Evolutionary conservation across 1,140 invertebrate species (phyloP).

Genomic region (Penaeus vannamei): DNA sequence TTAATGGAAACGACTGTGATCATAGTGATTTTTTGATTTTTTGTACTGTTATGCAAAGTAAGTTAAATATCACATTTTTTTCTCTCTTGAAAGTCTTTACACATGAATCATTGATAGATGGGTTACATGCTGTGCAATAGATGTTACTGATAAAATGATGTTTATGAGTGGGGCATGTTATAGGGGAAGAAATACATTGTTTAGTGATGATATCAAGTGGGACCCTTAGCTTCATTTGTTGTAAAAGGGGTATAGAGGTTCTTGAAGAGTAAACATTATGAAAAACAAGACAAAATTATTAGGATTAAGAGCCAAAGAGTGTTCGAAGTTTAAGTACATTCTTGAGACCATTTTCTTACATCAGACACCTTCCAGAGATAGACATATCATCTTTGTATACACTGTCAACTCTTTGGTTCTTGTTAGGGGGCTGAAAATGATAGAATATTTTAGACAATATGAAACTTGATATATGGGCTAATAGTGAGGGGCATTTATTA

Average conservation of each 20-base stretch:
- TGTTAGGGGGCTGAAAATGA: slow-evolving; percentile 31
- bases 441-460: not conserved
- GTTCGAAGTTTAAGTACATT: not conserved
- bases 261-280: slow-evolving; percentile 28
- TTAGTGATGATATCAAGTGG: slow-evolving; percentile 17
- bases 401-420: slow-evolving; percentile 62
- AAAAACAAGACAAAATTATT: slow-evolving; percentile 46
- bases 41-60: slow-evolving; percentile 66
- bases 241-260: slow-evolving; percentile 33
- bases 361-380: slow-evolving; percentile 44
- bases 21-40: slow-evolving; percentile 66
- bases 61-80: slow-evolving; percentile 56
- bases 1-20: slow-evolving; percentile 67
- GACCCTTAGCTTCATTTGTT: slow-evolving; percentile 46
- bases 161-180: slow-evolving; percentile 43
- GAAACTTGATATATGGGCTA: slow-evolving; percentile 31
- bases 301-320: slow-evolving; percentile 66
- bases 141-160: slow-evolving; percentile 46
- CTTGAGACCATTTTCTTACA: slow-evolving; percentile 12
- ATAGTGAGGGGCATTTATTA: slow-evolving; percentile 38
- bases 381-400: slow-evolving; percentile 64
- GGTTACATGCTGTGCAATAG: slow-evolving; percentile 64
- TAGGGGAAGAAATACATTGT: slow-evolving; percentile 11
- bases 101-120: slow-evolving; percentile 48
- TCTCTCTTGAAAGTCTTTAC: slow-evolving; percentile 38